Evolutionary conservation across 2,888 invertebrate genomes (phyloP).

Genomic region (Hirtodrosophila histrioides): DNA sequence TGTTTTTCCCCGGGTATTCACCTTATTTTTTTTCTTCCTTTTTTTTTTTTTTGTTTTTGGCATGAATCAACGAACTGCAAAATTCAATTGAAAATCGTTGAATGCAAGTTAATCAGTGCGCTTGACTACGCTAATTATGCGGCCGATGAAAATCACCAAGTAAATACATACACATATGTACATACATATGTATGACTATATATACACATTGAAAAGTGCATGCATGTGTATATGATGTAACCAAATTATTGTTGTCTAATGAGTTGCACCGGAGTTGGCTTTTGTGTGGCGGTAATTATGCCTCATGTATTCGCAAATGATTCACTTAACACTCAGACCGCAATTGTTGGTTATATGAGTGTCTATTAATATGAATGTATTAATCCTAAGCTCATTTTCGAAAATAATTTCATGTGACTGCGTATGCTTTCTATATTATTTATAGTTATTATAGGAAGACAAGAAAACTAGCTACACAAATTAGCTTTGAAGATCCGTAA

Average conservation of each 20-base stretch:
- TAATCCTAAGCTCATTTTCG: too few relatives aligned
- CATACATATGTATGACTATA: conserved; percentile 14
- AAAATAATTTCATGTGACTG: too few relatives aligned
- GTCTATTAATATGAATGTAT: too few relatives aligned
- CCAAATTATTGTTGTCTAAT: conserved; percentile 55
- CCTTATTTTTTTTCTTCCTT: conserved; percentile 21
- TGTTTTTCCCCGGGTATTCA: conserved; percentile 28
- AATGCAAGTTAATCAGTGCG: conserved; percentile 81
- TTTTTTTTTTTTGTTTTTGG: conserved; percentile 54
- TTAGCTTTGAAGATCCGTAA: too few relatives aligned
- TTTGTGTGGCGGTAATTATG: conserved; percentile 34
- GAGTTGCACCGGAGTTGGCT: conserved; percentile 42
- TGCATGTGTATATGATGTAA: conserved; percentile 5
- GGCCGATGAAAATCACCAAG: conserved; percentile 54
- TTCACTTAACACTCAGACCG: not conserved
- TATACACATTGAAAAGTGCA: not conserved
- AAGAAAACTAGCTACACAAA: too few relatives aligned
- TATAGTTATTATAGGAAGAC: too few relatives aligned
- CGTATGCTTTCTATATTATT: too few relatives aligned
- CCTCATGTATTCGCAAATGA: conserved; percentile 8
- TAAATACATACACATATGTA: conserved; percentile 10
- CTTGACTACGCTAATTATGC: conserved; percentile 80
- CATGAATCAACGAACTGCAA: conserved; percentile 74
- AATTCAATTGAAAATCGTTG: conserved; percentile 81
- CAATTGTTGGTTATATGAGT: not conserved